Percentiles rank a stretch among this genome's conserved stretches.
These are phyloP conservation scores for Gallinago jamesoni DNA, from an alignment of 2,113 vertebrate genomes.

Conservation along the genomic window DNA sequence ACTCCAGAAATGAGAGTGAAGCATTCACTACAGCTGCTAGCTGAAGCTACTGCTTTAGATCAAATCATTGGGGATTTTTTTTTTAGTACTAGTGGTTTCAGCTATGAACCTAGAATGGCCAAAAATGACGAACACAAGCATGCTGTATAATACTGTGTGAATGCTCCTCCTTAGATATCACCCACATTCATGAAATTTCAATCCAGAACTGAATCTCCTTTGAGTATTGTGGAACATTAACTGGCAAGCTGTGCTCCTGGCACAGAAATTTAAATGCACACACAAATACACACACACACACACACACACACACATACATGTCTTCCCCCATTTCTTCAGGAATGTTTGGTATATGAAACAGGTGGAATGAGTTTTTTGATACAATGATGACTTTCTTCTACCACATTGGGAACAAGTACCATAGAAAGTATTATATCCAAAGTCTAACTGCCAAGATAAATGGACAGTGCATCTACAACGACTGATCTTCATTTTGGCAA, in stretches of 20 bases:
- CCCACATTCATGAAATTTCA: neutral
- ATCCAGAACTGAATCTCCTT: neutral
- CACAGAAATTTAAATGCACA: neutral
- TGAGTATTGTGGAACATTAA: neutral
- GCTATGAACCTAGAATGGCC: neutral
- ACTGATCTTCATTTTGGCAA: neutral
- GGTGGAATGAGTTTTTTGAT: neutral
- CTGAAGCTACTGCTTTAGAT: neutral
- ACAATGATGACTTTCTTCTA: neutral
- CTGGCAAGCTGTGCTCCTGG: neutral
- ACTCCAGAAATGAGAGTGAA: neutral
- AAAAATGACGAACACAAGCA: neutral
- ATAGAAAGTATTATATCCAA: neutral
- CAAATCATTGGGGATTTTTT: neutral
- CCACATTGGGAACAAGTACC: neutral
- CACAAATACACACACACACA: no score
- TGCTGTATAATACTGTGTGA: neutral
- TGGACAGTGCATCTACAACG: neutral
- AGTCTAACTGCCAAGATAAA: neutral
- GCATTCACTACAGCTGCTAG: neutral
- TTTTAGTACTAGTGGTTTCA: neutral
- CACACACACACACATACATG: neutral
- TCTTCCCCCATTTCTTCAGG: neutral
- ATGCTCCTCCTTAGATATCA: neutral
- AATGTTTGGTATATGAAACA: neutral